phyloP scores from a whole-genome alignment of 2,797 vertebrate species.

The Euphonia xanthogaster region DNA sequence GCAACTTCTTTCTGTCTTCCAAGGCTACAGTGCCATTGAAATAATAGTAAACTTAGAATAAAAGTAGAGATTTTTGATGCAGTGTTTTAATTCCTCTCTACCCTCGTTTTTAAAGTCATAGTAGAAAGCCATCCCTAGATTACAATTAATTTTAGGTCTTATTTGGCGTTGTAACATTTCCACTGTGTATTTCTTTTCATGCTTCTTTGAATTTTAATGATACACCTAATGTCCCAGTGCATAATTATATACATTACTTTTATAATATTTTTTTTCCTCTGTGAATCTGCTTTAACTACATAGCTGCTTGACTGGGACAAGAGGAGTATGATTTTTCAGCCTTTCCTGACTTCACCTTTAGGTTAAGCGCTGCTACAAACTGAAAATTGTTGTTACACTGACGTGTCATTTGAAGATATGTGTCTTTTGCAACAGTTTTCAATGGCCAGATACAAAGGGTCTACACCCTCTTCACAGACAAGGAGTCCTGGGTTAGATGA shows the following conservation, averaged over 20 bases:
- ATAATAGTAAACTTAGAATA: neutral
- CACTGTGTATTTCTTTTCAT: neutral
- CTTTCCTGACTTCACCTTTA: neutral
- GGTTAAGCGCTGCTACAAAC: neutral
- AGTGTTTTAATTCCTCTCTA: neutral
- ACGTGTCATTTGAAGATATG: neutral
- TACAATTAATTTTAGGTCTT: neutral
- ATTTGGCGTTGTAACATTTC: neutral
- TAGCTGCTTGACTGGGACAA: neutral
- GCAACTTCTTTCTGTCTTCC: neutral
- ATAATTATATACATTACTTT: neutral
- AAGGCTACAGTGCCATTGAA: neutral
- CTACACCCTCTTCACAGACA: neutral
- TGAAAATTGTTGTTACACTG: neutral
- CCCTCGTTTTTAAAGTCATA: neutral
- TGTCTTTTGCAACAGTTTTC: neutral
- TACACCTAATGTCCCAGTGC: neutral
- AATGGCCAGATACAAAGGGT: neutral
- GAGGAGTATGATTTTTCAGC: neutral
- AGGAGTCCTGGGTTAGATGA: accelerated
- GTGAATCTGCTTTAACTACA: neutral
- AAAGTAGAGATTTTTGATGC: neutral
- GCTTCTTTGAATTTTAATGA: neutral
- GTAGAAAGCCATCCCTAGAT: neutral
- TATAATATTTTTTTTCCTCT: neutral